phyloP scores from a whole-genome alignment of 2,113 vertebrate species.

The Ailurus styani region DNA sequence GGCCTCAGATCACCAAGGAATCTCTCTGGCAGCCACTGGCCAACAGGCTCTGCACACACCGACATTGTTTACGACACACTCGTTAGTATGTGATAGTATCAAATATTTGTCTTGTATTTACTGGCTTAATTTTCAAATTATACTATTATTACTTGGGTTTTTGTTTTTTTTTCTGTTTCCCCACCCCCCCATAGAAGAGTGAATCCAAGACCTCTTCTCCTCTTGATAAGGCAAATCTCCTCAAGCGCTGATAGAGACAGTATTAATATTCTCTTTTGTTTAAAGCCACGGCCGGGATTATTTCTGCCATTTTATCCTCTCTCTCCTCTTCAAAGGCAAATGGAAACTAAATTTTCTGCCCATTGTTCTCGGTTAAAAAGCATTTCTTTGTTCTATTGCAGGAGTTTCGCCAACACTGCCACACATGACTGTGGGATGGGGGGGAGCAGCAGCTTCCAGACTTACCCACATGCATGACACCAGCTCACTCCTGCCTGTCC shows the following conservation, averaged over 20 bases:
- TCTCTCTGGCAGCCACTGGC: background rate
- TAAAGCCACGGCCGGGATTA: background rate
- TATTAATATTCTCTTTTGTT: background rate
- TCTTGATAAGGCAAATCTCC: background rate
- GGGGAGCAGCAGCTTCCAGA: background rate
- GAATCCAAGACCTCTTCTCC: background rate
- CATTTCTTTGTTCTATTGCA: background rate
- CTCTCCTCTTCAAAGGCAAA: background rate
- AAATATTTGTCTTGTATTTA: background rate
- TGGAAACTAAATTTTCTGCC: background rate
- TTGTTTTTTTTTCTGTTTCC: background rate
- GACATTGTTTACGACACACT: background rate
- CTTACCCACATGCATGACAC: background rate
- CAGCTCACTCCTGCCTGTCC: background rate
- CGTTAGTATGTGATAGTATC: too few species aligned
- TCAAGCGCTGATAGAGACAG: background rate
- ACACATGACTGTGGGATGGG: background rate
- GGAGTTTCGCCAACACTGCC: background rate
- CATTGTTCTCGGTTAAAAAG: background rate
- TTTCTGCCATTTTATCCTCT: background rate
- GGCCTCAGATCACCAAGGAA: background rate
- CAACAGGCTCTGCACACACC: background rate
- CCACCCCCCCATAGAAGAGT: background rate
- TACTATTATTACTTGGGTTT: background rate
- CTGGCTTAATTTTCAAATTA: background rate